Evolutionary conservation across 2,797 vertebrate genomes (phyloP).

Genomic region (Pseudocheirus occidentalis): DNA sequence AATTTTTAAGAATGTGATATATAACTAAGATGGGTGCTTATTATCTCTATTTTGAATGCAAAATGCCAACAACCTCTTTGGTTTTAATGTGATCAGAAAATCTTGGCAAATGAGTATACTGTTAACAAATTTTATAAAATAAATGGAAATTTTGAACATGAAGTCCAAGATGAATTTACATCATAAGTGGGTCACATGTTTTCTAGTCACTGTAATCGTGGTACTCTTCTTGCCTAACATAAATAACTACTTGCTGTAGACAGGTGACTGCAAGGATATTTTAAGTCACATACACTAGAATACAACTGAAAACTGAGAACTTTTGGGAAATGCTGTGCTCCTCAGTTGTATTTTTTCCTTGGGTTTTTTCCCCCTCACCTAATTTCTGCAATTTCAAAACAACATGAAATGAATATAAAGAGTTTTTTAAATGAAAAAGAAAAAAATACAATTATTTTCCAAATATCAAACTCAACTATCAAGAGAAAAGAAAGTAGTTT

Average conservation of each 20-base stretch:
- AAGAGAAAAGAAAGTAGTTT: neutral
- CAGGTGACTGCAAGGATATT: slow-evolving; percentile 33
- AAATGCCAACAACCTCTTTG: slow-evolving; percentile 31
- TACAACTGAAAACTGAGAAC: neutral
- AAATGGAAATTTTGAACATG: neutral
- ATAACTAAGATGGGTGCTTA: slow-evolving; percentile 41
- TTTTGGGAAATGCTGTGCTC: neutral
- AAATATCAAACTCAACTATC: neutral
- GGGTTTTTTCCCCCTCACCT: neutral
- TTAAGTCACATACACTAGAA: slow-evolving; percentile 32
- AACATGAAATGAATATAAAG: neutral
- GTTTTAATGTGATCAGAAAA: slow-evolving; percentile 59
- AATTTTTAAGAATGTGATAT: slow-evolving; percentile 19
- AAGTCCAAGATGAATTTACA: neutral
- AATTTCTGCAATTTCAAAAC: neutral
- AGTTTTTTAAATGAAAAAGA: neutral
- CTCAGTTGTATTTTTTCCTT: neutral
- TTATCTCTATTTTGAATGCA: slow-evolving; percentile 47
- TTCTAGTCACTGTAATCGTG: neutral
- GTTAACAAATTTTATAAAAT: slow-evolving; percentile 23
- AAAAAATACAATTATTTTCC: neutral
- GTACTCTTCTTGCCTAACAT: slow-evolving; percentile 8
- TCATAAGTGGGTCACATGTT: neutral
- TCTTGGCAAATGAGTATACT: slow-evolving; percentile 41
- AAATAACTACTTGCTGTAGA: neutral